Percentiles rank a stretch among this genome's conserved stretches.
These are phyloP conservation scores for Balaenoptera acutorostrata DNA, from an alignment of 2,113 vertebrate species.

Conservation along the genomic window DNA sequence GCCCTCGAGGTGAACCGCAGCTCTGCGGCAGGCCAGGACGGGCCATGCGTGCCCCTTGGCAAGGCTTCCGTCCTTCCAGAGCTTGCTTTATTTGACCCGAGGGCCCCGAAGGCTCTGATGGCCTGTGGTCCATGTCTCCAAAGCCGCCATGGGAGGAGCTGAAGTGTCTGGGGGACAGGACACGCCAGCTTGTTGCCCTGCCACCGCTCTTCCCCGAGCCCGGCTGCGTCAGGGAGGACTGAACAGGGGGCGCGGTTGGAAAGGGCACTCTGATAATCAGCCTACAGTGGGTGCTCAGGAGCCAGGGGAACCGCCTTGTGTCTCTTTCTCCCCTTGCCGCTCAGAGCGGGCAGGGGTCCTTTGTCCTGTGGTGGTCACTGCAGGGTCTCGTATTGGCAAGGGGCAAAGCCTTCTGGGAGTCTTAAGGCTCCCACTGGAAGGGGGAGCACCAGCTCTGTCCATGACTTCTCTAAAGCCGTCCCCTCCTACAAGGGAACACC, in stretches of 20 bases:
- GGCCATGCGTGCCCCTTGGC: accelerated
- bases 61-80: no score
- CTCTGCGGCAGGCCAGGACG: neutral
- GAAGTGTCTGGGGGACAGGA: neutral
- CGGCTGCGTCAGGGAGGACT: neutral
- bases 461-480: neutral
- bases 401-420: neutral
- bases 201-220: accelerated
- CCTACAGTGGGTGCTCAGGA: no score
- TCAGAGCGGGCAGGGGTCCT: accelerated
- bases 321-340: neutral
- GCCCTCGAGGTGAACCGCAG: neutral
- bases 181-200: accelerated
- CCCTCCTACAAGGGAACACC: neutral
- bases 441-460: no score
- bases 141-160: neutral
- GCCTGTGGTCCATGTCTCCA: neutral
- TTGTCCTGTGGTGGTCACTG: neutral
- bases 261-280: neutral
- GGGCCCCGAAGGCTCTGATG: neutral
- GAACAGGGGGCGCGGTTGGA: neutral
- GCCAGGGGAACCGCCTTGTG: neutral
- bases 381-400: neutral
- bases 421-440: neutral
- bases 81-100: neutral